Evolutionary conservation across 2,113 vertebrate species (phyloP).

Genomic region (Crotalus viridis): DNA sequence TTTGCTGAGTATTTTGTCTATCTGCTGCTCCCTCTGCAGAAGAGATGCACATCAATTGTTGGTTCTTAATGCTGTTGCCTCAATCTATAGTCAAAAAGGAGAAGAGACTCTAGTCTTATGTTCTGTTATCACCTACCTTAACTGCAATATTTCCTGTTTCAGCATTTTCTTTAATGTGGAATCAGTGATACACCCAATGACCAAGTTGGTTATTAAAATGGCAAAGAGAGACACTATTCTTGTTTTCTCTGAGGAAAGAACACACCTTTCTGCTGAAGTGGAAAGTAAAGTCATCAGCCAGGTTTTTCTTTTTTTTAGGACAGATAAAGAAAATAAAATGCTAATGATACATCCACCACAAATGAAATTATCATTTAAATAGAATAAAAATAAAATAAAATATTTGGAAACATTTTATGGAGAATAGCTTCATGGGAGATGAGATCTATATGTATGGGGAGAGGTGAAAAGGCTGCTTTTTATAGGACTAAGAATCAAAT

Average conservation of each 20-base stretch:
- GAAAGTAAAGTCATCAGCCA: background rate
- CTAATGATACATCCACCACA: background rate
- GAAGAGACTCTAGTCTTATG: background rate
- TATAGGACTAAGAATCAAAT: background rate
- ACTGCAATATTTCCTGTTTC: conserved; percentile 1
- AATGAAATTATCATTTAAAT: background rate
- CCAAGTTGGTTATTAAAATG: background rate
- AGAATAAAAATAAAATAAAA: background rate
- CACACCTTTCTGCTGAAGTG: background rate
- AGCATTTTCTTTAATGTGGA: background rate
- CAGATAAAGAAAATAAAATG: background rate
- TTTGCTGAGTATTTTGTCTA: background rate
- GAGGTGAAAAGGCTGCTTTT: background rate
- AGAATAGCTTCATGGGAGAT: background rate
- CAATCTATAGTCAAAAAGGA: background rate
- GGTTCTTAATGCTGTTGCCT: background rate
- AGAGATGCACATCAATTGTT: background rate
- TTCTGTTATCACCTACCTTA: background rate
- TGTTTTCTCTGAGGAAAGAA: background rate
- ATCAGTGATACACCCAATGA: background rate
- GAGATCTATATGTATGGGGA: background rate
- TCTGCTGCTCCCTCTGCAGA: background rate
- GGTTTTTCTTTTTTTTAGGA: background rate
- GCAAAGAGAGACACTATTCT: background rate
- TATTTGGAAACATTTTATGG: background rate